Evolutionary conservation across 1,140 invertebrate species (phyloP).

Genomic region (Aradophagus sp.): DNA sequence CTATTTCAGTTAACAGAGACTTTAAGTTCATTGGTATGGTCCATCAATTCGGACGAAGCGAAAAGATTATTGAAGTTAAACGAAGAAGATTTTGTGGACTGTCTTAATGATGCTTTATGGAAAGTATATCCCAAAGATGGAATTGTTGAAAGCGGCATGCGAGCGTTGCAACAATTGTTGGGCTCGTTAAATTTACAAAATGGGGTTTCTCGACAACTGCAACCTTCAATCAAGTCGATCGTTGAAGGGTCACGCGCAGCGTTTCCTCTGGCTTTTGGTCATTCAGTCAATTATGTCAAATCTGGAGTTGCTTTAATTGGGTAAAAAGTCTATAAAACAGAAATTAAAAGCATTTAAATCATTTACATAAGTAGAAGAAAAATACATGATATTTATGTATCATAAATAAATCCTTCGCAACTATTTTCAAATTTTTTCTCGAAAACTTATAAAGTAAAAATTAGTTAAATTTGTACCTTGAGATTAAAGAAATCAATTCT

Average conservation of each 20-base stretch:
- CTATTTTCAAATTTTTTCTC: no score
- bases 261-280: constrained; percentile 94
- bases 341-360: constrained; percentile 1
- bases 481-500: not conserved
- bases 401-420: no score
- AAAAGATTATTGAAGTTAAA: constrained; percentile 82
- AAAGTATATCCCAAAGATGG: constrained; percentile 79
- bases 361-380: no score
- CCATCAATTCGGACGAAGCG: constrained; percentile 83
- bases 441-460: constrained; percentile 1
- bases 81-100: constrained; percentile 90
- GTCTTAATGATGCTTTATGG: constrained; percentile 90
- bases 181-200: constrained; percentile 71
- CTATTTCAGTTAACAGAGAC: constrained; percentile 52
- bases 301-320: constrained; percentile 87
- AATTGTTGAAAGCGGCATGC: constrained; percentile 76
- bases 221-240: constrained; percentile 84
- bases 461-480: not conserved
- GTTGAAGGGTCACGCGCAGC: constrained; percentile 82
- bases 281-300: constrained; percentile 88
- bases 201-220: constrained; percentile 79
- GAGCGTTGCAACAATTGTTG: constrained; percentile 75
- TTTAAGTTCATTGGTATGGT: constrained; percentile 94
- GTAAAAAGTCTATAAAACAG: constrained; percentile 73
- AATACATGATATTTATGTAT: no score